These are phyloP conservation scores for Globodera ellingtonae DNA, from an alignment of 1,140 invertebrate genomes.

Conservation along the genomic window DNA sequence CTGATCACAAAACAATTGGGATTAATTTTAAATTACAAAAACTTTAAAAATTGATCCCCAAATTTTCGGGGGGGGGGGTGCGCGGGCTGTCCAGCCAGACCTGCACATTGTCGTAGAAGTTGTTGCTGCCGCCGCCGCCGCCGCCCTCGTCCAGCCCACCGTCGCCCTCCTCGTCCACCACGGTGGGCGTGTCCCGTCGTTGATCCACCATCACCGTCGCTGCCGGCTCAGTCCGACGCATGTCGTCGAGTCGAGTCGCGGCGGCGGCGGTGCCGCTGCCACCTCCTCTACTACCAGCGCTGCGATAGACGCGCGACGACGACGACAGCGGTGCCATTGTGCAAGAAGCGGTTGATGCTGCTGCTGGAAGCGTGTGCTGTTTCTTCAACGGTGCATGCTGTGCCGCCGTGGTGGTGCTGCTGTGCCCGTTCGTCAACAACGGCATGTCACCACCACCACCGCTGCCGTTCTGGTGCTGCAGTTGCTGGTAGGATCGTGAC, in stretches of 20 bases:
- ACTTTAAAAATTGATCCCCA: no score
- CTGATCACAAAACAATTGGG: neutral
- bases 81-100: no score
- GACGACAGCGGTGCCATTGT: neutral
- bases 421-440: neutral
- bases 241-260: neutral
- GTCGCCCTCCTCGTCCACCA: conserved; percentile 55
- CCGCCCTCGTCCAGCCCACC: neutral
- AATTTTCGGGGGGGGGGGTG: no score
- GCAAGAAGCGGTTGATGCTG: no score
- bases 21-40: neutral
- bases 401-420: neutral
- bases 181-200: conserved; percentile 11
- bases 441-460: neutral
- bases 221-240: neutral
- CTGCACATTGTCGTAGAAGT: conserved; percentile 58
- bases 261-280: neutral
- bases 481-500: no score
- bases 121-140: neutral
- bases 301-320: neutral
- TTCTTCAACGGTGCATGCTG: neutral
- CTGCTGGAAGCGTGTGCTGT: neutral
- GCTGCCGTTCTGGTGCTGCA: no score
- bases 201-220: neutral
- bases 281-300: neutral